phyloP scores from a whole-genome alignment of 1,140 invertebrate species.

The Drosophila elegans region DNA sequence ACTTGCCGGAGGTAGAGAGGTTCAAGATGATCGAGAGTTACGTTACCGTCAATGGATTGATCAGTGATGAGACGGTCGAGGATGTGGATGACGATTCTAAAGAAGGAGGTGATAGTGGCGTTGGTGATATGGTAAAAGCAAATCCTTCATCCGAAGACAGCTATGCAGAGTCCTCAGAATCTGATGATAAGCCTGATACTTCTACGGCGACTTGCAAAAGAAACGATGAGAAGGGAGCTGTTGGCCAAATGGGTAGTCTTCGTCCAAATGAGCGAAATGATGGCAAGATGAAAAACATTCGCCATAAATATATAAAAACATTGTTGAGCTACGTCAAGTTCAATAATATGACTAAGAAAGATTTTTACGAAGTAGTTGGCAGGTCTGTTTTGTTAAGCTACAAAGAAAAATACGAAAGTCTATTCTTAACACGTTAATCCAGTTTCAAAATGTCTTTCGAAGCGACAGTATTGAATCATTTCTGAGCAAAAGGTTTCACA shows the following conservation, averaged over 20 bases:
- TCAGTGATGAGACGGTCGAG: too few species aligned
- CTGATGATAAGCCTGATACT: background rate
- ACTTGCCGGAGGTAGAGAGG: background rate
- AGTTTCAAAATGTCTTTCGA: background rate
- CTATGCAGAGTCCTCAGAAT: background rate
- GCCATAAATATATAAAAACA: slow-evolving; percentile 7
- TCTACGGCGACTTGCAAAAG: too few species aligned
- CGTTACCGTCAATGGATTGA: slow-evolving; percentile 1
- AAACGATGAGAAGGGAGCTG: background rate
- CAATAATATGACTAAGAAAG: background rate
- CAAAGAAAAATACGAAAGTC: slow-evolving; percentile 11
- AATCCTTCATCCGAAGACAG: background rate
- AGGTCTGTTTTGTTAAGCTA: slow-evolving; percentile 10
- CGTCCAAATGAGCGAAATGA: background rate
- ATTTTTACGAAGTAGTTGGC: slow-evolving; percentile 20
- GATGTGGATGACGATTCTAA: background rate
- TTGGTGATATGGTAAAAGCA: background rate
- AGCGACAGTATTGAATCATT: background rate
- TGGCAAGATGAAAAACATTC: background rate
- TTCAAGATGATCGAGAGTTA: slow-evolving; percentile 30
- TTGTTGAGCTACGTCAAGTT: slow-evolving; percentile 11
- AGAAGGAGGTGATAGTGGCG: background rate
- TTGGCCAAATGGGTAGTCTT: background rate
- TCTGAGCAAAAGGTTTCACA: background rate
- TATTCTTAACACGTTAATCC: background rate